Evolutionary conservation across 2,888 invertebrate species (phyloP).

Genomic region (Dasypogon diadema): DNA sequence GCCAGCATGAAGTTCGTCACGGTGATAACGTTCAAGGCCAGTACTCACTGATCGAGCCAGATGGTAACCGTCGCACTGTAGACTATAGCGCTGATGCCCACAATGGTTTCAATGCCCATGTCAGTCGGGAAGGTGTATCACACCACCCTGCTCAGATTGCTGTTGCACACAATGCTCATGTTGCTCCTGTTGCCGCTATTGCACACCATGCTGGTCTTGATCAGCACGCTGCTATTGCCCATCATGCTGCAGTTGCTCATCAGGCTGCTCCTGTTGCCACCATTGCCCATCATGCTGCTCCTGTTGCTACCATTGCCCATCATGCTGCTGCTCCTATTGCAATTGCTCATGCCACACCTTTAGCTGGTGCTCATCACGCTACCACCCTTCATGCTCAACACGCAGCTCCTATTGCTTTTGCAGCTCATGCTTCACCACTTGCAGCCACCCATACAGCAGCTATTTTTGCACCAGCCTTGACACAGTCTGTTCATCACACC

Average conservation of each 20-base stretch:
- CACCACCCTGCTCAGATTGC: constrained; percentile 53
- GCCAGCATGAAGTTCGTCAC: constrained; percentile 67
- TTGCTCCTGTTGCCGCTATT: constrained; percentile 10
- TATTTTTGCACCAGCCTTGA: constrained; percentile 8
- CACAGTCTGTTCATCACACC: constrained; percentile 15
- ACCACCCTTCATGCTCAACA: constrained; percentile 20
- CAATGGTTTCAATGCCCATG: constrained; percentile 67
- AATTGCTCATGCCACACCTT: constrained; percentile 5
- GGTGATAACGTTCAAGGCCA: constrained; percentile 67
- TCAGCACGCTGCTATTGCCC: constrained; percentile 49
- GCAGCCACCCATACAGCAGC: too few species aligned
- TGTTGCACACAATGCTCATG: constrained; percentile 25
- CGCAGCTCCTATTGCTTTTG: constrained; percentile 13
- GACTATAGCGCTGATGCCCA: constrained; percentile 67
- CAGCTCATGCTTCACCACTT: constrained; percentile 18
- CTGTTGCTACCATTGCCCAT: not conserved
- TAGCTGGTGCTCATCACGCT: constrained; percentile 9
- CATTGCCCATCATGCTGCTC: not conserved
- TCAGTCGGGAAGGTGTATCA: constrained; percentile 63
- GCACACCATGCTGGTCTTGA: not conserved
- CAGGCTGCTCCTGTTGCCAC: constrained; percentile 36
- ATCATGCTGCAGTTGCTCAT: not conserved
- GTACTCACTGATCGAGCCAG: constrained; percentile 66
- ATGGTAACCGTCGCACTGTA: constrained; percentile 66
- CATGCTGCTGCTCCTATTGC: constrained; percentile 27